Base-by-base conservation (phyloP, 2,888 invertebrate species). In the Hymenopus coronatus region DNA sequence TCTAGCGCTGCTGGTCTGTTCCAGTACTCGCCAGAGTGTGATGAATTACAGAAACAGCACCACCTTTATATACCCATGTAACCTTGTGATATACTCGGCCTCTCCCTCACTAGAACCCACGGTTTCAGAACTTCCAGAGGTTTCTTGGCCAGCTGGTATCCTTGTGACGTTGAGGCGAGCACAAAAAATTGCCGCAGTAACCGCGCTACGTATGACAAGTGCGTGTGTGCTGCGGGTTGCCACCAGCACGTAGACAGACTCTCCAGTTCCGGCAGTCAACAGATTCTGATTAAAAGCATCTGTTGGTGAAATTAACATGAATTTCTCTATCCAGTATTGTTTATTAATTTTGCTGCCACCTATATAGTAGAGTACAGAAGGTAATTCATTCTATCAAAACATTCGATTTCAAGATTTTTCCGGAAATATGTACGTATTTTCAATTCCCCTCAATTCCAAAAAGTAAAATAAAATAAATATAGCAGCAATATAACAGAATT, bases 1-100 rank as follows among this genome's bases (percentile, higher is more conserved):
- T 83, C 70, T 89, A 88, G 88, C 89, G 89, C 89, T 89, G 85
- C 89, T 89, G 89, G 89, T 88, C n/a, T 33, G 85, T 9, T 85
- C 89, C 89, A 89, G 88, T 88, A 89, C 89, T 89, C 88, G 89
- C 89, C 85, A 89, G 83, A 46, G 87, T 84, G 84, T 46, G 40
- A 70, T 70, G 25, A 70, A 20, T 70, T 70, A 20, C 54, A 70
- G 54, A 70, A 70, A 70, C 54, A 15, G 54, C 54, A 70, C 25
- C 54, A 70, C 54, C 54, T 70, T 70, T 70, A 70, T 70, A 70
- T 70, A 70, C 54, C 54, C 54, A 20, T 70, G 54, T 70, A 70
- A 70, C 54, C 54, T 70, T 70, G 54, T 70, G 25, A 70, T 70
- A 70, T 70, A 70, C 20, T 25, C 54, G 25, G 54, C 54, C 54